These are phyloP conservation scores for Erebia ligea DNA, from an alignment of 2,888 invertebrate genomes.

Conservation along the genomic window DNA sequence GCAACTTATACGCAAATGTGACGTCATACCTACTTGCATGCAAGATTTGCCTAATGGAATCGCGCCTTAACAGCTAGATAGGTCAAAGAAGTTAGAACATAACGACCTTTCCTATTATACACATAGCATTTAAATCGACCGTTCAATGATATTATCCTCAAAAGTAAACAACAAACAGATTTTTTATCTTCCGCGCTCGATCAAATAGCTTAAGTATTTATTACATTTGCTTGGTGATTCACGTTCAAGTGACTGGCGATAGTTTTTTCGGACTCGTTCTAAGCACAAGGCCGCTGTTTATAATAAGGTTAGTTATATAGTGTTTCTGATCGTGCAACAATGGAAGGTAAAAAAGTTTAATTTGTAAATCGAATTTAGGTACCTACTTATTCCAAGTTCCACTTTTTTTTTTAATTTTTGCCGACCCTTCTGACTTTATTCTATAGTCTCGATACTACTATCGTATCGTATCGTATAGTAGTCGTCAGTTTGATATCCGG, in stretches of 20 bases:
- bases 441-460: no score
- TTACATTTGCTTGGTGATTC: slow-evolving; percentile 37
- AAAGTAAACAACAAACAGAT: slow-evolving; percentile 35
- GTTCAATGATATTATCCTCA: slow-evolving; percentile 18
- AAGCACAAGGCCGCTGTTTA: slow-evolving; percentile 30
- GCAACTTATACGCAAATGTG: no score
- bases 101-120: slow-evolving; percentile 20
- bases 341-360: slow-evolving; percentile 18
- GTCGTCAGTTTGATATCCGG: no score
- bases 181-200: slow-evolving; percentile 22
- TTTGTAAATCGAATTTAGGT: slow-evolving; percentile 14
- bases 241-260: slow-evolving; percentile 40
- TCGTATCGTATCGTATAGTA: no score
- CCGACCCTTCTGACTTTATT: no score
- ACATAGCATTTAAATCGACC: slow-evolving; percentile 15
- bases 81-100: not conserved
- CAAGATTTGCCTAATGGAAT: no score
- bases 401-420: no score
- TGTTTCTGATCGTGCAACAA: slow-evolving; percentile 30
- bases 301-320: slow-evolving; percentile 35
- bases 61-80: not conserved
- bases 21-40: no score
- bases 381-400: not conserved
- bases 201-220: not conserved
- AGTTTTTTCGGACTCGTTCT: slow-evolving; percentile 35